phyloP scores from a whole-genome alignment of 2,888 invertebrate genomes.

The Drosophila helvetica region DNA sequence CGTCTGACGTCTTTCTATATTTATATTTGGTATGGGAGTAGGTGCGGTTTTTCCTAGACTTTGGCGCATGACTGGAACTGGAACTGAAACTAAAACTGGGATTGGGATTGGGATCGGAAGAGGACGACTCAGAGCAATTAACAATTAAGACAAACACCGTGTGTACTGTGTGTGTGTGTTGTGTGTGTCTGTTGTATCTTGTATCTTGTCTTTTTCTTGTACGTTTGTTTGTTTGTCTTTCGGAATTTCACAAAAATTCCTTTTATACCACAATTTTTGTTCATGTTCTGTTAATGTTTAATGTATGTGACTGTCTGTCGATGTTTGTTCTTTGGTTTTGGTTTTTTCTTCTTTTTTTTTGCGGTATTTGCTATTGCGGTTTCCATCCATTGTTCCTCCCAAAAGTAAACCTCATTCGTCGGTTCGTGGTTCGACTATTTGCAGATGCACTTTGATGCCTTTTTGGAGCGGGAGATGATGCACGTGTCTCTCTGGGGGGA shows the following conservation, averaged over 20 bases:
- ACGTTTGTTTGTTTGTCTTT: constrained; percentile 60
- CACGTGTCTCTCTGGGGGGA: constrained; percentile 39
- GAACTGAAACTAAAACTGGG: constrained; percentile 14
- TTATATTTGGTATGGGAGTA: constrained; percentile 38
- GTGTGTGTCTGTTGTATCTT: constrained; percentile 51
- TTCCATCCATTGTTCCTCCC: constrained; percentile 59
- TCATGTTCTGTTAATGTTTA: constrained; percentile 52
- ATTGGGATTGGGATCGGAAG: constrained; percentile 11
- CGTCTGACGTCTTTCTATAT: constrained; percentile 23
- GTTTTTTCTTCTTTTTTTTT: constrained; percentile 52
- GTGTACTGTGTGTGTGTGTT: constrained; percentile 38
- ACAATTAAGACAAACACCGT: constrained; percentile 59
- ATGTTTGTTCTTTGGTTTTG: constrained; percentile 42
- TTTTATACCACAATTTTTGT: constrained; percentile 63
- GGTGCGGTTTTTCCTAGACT: constrained; percentile 62
- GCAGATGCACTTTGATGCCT: constrained; percentile 54
- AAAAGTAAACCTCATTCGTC: constrained; percentile 53
- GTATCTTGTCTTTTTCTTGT: constrained; percentile 50
- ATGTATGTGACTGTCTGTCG: constrained; percentile 36
- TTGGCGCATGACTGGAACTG: constrained; percentile 37
- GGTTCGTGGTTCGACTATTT: constrained; percentile 47
- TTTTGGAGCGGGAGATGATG: constrained; percentile 38
- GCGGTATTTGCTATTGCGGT: constrained; percentile 73
- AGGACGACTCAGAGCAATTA: constrained; percentile 40
- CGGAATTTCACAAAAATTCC: constrained; percentile 75